Evolutionary conservation across 1,140 invertebrate species (phyloP).

Genomic region (Grapholita molesta): DNA sequence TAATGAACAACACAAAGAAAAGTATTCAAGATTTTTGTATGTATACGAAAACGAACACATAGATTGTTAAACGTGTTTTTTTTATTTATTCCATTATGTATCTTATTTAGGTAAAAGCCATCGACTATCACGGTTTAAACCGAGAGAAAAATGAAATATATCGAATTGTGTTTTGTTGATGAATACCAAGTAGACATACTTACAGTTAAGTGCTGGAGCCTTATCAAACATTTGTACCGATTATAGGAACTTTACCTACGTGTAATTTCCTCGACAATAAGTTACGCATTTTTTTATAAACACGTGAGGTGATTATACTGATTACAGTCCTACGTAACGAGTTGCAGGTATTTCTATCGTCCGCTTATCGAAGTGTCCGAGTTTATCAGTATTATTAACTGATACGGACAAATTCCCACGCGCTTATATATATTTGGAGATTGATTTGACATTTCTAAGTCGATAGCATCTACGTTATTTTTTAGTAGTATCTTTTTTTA

Average conservation of each 20-base stretch:
- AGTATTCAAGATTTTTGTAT: too few relatives aligned
- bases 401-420: slow-evolving; percentile 4
- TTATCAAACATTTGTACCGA: not conserved
- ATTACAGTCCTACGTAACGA: not conserved
- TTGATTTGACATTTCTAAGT: not conserved
- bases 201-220: too few relatives aligned
- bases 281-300: not conserved
- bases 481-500: not conserved
- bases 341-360: not conserved
- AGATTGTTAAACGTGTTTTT: too few relatives aligned
- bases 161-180: too few relatives aligned
- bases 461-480: not conserved
- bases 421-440: not conserved
- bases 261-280: not conserved
- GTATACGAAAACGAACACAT: too few relatives aligned
- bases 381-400: not conserved
- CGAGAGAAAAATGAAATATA: too few relatives aligned
- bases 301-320: not conserved
- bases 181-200: too few relatives aligned
- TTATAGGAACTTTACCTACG: not conserved
- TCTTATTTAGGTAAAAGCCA: too few relatives aligned
- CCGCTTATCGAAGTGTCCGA: not conserved
- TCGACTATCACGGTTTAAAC: too few relatives aligned
- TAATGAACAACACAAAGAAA: too few relatives aligned
- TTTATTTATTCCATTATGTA: too few relatives aligned